Base-by-base conservation (phyloP, 2,797 vertebrate genomes). In the Bovichtus variegatus region DNA sequence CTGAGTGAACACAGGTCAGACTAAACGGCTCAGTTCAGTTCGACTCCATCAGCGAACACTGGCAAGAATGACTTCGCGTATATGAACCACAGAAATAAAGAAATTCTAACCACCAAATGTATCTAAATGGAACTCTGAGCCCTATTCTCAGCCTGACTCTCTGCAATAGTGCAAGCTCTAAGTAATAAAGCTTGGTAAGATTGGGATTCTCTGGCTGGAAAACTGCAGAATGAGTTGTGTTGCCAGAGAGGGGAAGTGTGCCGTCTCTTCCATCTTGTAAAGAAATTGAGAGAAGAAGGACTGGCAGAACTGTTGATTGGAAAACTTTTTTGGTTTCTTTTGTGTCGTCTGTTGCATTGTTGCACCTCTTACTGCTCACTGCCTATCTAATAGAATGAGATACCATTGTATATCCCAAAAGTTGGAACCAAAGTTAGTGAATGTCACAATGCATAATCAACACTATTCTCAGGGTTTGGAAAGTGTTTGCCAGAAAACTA, bases 121-220 rank as follows among this genome's bases (percentile, higher is more conserved):
- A 36, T 55, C 27, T 55, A 68, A 64, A 68, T 58, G 31, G 16
- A 41, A 10, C 27, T 29, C 13, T 8, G 19, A 63, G 46, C 21
- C 18, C 7, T 36, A 12, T 60, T 71, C 41, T 44, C 21, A 54
- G 53, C 27, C 10, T 0, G 8, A 59, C 29, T 23, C 10, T 23
- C 23, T 57, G 54, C 58, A 70, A 9, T 1, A 25, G 54, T 57
- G 29, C 44, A 27, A 46, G 59, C 55, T 65, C 47, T 3, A 57
- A 58, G 43, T 43, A 49, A 79, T 53, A 49, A 31, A 62, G 19
- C 43, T 63, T 21, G 16, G 51, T 23, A 11, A 82, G 70, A 75
- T 43, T 75, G 62, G 70, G 53, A 71, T 71, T 78, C 49, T 72
- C 18, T 40, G 49, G 23, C 50, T 63, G 40, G 66, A 51, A 74